These are phyloP conservation scores for Griposia aprilina DNA, from an alignment of 2,888 invertebrate genomes.

Conservation along the genomic window DNA sequence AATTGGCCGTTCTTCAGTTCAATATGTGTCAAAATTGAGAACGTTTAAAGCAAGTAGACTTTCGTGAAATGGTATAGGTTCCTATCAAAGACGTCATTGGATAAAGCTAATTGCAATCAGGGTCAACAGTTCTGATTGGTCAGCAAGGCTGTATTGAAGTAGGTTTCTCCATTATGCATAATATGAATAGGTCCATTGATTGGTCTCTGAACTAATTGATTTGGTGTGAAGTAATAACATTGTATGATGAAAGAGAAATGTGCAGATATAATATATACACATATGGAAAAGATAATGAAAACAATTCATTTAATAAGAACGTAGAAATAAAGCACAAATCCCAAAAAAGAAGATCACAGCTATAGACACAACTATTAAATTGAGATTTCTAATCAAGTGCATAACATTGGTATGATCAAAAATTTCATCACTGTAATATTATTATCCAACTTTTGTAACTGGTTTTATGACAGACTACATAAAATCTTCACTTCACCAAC, in stretches of 20 bases:
- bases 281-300: neutral
- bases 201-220: neutral
- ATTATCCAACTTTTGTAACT: neutral
- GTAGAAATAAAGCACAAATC: neutral
- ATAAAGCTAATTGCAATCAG: conserved; percentile 28
- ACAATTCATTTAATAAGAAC: neutral
- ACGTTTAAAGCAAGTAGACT: neutral
- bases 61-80: neutral
- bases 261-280: neutral
- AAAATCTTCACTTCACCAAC: neutral
- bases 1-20: conserved; percentile 17
- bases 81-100: conserved; percentile 13
- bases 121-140: conserved; percentile 23
- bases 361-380: neutral
- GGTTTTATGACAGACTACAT: neutral
- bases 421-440: neutral
- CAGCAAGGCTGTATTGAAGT: conserved; percentile 15
- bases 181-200: conserved; percentile 33
- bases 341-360: neutral
- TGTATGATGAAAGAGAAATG: neutral
- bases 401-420: too few relatives aligned
- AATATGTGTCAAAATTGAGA: conserved; percentile 27
- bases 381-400: neutral
- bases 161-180: conserved; percentile 9
- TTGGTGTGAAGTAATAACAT: conserved; percentile 1